Percentiles rank a stretch among this genome's conserved stretches.
Evolutionary conservation across 2,113 vertebrate species (phyloP).

Genomic region (Phycodurus eques): DNA sequence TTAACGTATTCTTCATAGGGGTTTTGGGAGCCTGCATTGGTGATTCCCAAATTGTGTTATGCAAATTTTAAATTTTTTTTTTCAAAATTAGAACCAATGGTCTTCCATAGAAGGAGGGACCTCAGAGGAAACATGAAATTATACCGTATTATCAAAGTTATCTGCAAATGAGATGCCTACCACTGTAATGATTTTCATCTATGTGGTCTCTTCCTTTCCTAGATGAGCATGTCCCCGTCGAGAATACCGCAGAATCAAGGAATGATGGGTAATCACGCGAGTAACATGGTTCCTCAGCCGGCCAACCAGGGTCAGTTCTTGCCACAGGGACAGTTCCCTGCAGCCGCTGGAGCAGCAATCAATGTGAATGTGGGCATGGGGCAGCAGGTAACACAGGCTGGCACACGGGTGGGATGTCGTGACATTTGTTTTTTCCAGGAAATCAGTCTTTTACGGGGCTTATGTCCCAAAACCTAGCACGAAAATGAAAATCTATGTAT

Average conservation of each 20-base stretch:
- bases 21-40: background rate
- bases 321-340: slow-evolving; percentile 84
- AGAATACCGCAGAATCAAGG: slow-evolving; percentile 87
- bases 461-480: background rate
- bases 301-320: slow-evolving; percentile 86
- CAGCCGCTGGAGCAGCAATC: slow-evolving; percentile 78
- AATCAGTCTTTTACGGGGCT: slow-evolving; percentile 20
- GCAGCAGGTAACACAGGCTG: slow-evolving; percentile 78
- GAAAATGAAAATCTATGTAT: too few species aligned
- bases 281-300: slow-evolving; percentile 83
- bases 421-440: slow-evolving; percentile 65
- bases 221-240: slow-evolving; percentile 95
- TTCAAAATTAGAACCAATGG: too few species aligned
- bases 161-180: background rate
- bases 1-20: too few species aligned
- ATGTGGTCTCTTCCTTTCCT: slow-evolving; percentile 30
- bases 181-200: background rate
- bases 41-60: background rate
- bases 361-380: slow-evolving; percentile 85
- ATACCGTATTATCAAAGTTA: background rate
- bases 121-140: background rate
- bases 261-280: slow-evolving; percentile 85
- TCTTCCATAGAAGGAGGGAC: background rate
- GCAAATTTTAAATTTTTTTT: too few species aligned
- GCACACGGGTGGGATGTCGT: slow-evolving; percentile 79